Conservation (phyloP, 2,797 vertebrate genomes). For the Scyliorhinus canicula region DNA sequence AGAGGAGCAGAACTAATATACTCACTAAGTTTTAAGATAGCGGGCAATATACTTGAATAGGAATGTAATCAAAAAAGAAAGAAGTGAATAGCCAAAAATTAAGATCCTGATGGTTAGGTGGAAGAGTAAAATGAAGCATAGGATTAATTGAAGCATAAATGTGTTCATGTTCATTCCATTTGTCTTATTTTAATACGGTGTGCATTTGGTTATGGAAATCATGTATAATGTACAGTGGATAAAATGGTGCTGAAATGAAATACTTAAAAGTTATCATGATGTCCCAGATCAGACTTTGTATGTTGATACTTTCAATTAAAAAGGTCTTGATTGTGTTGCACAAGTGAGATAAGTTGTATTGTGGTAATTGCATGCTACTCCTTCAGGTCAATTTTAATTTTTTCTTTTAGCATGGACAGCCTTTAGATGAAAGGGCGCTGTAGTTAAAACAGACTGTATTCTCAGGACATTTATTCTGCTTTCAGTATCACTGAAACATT, state of each 20-base stretch:
- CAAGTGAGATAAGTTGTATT: not conserved
- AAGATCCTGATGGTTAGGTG: not conserved
- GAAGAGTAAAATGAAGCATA: not conserved
- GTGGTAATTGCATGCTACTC: not conserved
- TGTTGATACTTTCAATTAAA: not conserved
- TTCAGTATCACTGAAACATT: not conserved
- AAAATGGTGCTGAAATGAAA: conserved; percentile 26
- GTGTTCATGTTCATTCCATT: not conserved
- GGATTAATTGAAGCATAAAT: not conserved
- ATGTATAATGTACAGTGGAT: conserved; percentile 4
- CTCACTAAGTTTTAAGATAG: not conserved
- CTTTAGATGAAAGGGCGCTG: not conserved
- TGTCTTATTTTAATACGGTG: conserved; percentile 15
- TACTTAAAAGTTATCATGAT: conserved; percentile 23
- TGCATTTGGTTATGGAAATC: not conserved
- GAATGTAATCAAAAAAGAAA: not conserved
- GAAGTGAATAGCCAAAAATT: not conserved
- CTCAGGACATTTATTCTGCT: not conserved
- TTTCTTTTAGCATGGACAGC: not conserved
- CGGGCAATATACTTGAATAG: not conserved
- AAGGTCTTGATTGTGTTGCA: conserved; percentile 20
- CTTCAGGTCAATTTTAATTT: not conserved
- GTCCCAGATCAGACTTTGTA: conserved; percentile 4
- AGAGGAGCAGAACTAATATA: not conserved
- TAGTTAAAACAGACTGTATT: not conserved